A percentile compares a stretch with the other conserved stretches of the same genome.
phyloP scores from a whole-genome alignment of 2,888 invertebrate genomes.

The Acholoe squamosa region DNA sequence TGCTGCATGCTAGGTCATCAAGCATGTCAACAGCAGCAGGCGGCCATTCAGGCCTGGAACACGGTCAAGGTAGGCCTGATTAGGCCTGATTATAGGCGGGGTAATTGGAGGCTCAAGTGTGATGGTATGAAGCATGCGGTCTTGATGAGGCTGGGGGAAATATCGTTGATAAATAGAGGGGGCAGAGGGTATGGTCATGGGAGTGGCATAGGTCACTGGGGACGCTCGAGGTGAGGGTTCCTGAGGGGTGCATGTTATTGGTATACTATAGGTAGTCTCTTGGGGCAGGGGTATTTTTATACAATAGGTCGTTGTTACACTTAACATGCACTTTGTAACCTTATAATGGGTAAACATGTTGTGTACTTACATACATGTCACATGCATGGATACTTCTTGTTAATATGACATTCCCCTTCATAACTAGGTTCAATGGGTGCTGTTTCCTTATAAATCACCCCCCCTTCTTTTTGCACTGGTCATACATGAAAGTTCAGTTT shows the following conservation, averaged over 20 bases:
- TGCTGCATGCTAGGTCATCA: slow-evolving; percentile 18
- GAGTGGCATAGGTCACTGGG: slow-evolving; percentile 18
- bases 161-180: slow-evolving; percentile 33
- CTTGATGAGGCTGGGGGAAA: slow-evolving; percentile 7
- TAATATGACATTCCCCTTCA: too few relatives aligned
- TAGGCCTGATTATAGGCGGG: slow-evolving; percentile 23
- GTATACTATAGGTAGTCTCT: background rate
- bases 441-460: too few relatives aligned
- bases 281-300: background rate
- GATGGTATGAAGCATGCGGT: slow-evolving; percentile 16
- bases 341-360: background rate
- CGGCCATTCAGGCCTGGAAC: background rate
- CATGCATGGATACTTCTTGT: background rate
- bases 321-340: slow-evolving; percentile 7
- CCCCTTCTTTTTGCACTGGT: too few relatives aligned
- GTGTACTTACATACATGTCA: slow-evolving; percentile 17
- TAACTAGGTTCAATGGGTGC: too few relatives aligned
- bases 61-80: slow-evolving; percentile 18
- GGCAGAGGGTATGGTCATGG: too few relatives aligned
- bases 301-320: background rate
- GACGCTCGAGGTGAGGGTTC: background rate
- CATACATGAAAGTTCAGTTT: too few relatives aligned
- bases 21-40: slow-evolving; percentile 21
- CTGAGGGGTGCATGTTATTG: slow-evolving; percentile 3
- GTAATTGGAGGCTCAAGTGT: slow-evolving; percentile 40